Conservation (phyloP, 2,113 vertebrate species). For the Pantherophis guttatus region DNA sequence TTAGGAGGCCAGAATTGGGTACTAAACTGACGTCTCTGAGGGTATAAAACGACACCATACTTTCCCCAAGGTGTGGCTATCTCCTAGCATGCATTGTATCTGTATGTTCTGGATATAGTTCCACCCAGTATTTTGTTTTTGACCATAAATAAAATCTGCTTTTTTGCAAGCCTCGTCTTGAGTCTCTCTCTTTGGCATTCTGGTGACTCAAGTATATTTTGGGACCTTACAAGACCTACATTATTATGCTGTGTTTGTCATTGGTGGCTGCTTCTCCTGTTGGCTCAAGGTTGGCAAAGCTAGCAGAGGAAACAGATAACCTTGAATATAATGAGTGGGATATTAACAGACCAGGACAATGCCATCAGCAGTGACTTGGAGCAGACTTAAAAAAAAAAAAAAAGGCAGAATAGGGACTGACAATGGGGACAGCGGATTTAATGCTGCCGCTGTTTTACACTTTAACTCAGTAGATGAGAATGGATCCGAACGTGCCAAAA, state of each 20-base stretch:
- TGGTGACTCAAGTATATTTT: no score
- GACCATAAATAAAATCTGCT: no score
- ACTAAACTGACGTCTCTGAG: no score
- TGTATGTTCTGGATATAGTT: no score
- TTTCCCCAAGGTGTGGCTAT: no score
- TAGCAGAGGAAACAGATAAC: neutral
- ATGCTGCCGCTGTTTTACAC: neutral
- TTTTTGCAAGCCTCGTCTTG: no score
- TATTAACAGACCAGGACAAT: neutral
- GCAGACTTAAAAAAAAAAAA: neutral
- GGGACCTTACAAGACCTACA: neutral
- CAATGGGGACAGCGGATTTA: neutral
- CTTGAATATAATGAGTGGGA: neutral
- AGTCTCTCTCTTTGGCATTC: no score
- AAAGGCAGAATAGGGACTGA: neutral
- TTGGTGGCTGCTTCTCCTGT: neutral
- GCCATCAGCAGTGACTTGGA: neutral
- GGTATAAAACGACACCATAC: no score
- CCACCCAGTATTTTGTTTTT: no score
- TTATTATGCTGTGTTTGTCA: neutral
- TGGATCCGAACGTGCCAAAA: neutral
- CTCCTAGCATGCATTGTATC: no score
- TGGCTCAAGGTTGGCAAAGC: neutral
- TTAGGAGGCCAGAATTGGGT: no score
- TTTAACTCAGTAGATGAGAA: neutral